These are phyloP conservation scores for Pelochelys cantorii DNA, from an alignment of 2,797 vertebrate species.

Conservation along the genomic window DNA sequence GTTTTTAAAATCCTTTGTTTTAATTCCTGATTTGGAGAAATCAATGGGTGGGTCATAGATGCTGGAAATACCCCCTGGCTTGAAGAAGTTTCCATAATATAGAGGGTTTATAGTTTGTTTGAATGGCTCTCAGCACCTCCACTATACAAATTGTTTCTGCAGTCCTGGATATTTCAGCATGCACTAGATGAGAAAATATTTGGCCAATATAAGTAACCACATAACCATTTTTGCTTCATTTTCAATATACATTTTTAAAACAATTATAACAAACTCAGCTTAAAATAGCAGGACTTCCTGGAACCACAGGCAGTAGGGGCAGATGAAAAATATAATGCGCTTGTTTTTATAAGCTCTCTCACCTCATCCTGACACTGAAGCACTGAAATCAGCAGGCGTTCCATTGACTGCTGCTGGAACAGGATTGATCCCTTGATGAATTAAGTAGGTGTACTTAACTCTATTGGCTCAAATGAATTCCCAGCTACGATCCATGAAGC, in stretches of 20 bases:
- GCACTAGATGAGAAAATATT: slow-evolving; percentile 36
- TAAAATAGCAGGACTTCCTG: slow-evolving; percentile 41
- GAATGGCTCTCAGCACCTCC: too few species aligned
- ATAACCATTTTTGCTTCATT: slow-evolving; percentile 15
- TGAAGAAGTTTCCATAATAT: too few species aligned
- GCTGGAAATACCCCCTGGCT: too few species aligned
- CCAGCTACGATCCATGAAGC: not conserved
- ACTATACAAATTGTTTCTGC: too few species aligned
- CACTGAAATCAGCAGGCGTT: slow-evolving; percentile 34
- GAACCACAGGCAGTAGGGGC: slow-evolving; percentile 26
- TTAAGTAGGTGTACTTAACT: slow-evolving; percentile 26
- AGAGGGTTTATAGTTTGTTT: too few species aligned
- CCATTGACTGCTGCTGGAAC: not conserved
- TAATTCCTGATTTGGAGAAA: slow-evolving; percentile 47
- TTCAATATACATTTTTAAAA: slow-evolving; percentile 11
- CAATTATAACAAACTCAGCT: slow-evolving; percentile 28
- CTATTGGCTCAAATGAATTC: not conserved
- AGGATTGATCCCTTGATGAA: slow-evolving; percentile 21
- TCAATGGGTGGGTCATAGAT: not conserved
- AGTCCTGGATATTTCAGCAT: slow-evolving; percentile 35
- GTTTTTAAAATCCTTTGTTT: not conserved
- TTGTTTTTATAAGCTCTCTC: slow-evolving; percentile 32
- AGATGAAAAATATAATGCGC: not conserved
- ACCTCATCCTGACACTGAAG: slow-evolving; percentile 32
- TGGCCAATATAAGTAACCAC: slow-evolving; percentile 37